Percentiles rank a stretch among this genome's conserved stretches.
Evolutionary conservation across 1,140 invertebrate species (phyloP).

Genomic region (Drosophila serrata): DNA sequence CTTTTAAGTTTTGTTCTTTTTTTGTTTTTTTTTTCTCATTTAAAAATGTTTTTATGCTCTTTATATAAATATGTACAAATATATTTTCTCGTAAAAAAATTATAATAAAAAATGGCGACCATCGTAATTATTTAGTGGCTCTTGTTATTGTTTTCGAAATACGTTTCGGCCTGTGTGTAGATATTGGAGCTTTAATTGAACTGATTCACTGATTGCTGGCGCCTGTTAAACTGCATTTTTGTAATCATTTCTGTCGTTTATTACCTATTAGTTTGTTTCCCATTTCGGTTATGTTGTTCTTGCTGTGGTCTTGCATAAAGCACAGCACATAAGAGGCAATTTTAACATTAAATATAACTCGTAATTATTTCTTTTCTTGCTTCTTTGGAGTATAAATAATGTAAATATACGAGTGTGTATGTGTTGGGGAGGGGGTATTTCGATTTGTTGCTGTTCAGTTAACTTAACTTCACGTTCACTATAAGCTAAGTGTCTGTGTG

Average conservation of each 20-base stretch:
- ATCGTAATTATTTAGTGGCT: constrained; percentile 42
- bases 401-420: constrained; percentile 53
- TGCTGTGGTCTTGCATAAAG: constrained; percentile 59
- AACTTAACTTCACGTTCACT: constrained; percentile 61
- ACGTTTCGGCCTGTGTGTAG: constrained; percentile 13
- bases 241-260: constrained; percentile 26
- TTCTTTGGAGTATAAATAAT: constrained; percentile 84
- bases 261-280: constrained; percentile 47
- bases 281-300: constrained; percentile 13
- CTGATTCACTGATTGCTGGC: constrained; percentile 46
- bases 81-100: constrained; percentile 68
- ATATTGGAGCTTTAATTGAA: constrained; percentile 26
- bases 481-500: constrained; percentile 54
- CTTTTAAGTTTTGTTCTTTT: constrained; percentile 16
- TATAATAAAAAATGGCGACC: constrained; percentile 65
- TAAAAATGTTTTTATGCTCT: constrained; percentile 35
- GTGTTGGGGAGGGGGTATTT: constrained; percentile 54
- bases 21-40: constrained; percentile 26
- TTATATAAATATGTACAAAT: constrained; percentile 77
- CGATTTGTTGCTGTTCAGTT: constrained; percentile 68
- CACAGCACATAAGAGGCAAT: constrained; percentile 72
- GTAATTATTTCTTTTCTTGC: constrained; percentile 66
- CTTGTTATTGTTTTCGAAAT: constrained; percentile 34
- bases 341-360: constrained; percentile 73
- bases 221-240: constrained; percentile 55